These are phyloP conservation scores for Sarcophaga variegata DNA, from an alignment of 2,888 invertebrate species.

Conservation along the genomic window DNA sequence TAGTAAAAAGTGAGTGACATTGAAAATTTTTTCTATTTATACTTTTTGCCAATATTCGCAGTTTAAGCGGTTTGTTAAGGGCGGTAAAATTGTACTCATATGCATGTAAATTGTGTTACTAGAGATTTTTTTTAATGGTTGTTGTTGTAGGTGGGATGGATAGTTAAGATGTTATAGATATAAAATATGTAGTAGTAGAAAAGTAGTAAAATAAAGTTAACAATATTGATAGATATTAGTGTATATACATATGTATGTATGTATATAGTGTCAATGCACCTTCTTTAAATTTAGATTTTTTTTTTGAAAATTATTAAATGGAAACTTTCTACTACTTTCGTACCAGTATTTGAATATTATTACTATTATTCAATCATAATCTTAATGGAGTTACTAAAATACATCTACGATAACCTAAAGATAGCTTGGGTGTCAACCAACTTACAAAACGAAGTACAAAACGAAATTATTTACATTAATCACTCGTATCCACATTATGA, in stretches of 20 bases:
- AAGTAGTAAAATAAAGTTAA: neutral
- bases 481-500: too few species aligned
- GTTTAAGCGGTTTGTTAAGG: conserved; percentile 37
- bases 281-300: neutral
- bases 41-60: neutral
- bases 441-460: too few species aligned
- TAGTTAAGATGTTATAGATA: neutral
- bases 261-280: conserved; percentile 15
- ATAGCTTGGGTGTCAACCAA: too few species aligned
- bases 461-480: too few species aligned
- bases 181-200: neutral
- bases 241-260: neutral
- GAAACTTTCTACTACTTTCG: too few species aligned
- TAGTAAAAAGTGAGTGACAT: conserved; percentile 51
- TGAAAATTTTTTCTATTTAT: conserved; percentile 37
- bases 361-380: too few species aligned
- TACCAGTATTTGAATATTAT: too few species aligned
- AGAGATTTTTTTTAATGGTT: conserved; percentile 1
- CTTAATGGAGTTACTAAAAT: too few species aligned
- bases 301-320: too few species aligned
- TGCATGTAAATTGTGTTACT: conserved; percentile 42
- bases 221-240: neutral
- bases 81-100: conserved; percentile 27
- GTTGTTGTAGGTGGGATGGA: conserved; percentile 2
- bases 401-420: too few species aligned